A percentile compares a stretch with the other conserved stretches of the same genome.
Evolutionary conservation across 2,888 invertebrate species (phyloP).

Genomic region (Rugalucina vietnamica): DNA sequence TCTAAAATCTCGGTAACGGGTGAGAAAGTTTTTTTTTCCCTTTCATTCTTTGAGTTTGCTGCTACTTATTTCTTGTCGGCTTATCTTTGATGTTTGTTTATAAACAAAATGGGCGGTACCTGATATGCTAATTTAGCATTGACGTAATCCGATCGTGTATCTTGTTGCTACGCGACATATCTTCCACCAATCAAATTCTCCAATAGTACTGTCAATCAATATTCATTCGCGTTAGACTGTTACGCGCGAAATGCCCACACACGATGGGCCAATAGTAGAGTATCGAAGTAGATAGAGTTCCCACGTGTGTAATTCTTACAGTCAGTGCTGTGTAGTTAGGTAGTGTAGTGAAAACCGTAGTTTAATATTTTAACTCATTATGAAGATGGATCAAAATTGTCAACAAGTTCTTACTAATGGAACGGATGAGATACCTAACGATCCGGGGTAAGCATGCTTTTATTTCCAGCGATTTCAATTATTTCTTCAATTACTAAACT

Average conservation of each 20-base stretch:
- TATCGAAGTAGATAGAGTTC: constrained; percentile 59
- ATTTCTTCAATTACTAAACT: constrained; percentile 87
- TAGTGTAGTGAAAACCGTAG: constrained; percentile 69
- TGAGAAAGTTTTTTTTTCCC: background rate
- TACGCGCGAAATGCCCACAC: constrained; percentile 78
- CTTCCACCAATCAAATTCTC: constrained; percentile 68
- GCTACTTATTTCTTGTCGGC: constrained; percentile 37
- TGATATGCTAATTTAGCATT: constrained; percentile 60
- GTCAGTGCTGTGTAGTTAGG: constrained; percentile 74
- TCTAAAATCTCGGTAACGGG: background rate
- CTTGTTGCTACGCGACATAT: constrained; percentile 69
- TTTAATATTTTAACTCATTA: constrained; percentile 59
- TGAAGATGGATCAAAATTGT: constrained; percentile 79
- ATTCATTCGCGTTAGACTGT: constrained; percentile 72
- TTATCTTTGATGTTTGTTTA: constrained; percentile 56
- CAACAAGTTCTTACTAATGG: constrained; percentile 74
- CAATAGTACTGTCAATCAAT: constrained; percentile 74
- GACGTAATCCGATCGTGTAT: constrained; percentile 74
- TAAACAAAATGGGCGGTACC: constrained; percentile 52
- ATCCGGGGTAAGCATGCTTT: constrained; percentile 91
- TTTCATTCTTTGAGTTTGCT: constrained; percentile 42
- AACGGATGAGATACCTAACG: constrained; percentile 93
- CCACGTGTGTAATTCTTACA: constrained; percentile 71
- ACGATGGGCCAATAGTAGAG: constrained; percentile 74
- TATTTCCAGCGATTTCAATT: constrained; percentile 83